Percentiles rank a stretch among this genome's conserved stretches.
These are phyloP conservation scores for Lycocorax pyrrhopterus DNA, from an alignment of 2,113 vertebrate species.

Conservation along the genomic window DNA sequence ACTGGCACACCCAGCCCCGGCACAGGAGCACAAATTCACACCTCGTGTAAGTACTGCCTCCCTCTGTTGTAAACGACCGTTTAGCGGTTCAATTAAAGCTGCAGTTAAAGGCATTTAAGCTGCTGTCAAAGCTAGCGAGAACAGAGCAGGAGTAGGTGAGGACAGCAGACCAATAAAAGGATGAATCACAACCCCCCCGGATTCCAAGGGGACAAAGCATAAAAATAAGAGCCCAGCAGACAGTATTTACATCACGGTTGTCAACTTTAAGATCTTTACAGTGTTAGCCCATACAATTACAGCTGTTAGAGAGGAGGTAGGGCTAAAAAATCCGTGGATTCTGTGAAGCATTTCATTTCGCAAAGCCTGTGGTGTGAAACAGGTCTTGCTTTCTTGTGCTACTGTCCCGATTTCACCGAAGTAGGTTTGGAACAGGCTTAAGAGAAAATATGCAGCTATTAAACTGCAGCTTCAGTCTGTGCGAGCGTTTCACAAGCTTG, in stretches of 20 bases:
- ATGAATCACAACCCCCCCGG: not conserved
- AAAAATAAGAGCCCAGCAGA: not conserved
- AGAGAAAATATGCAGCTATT: not conserved
- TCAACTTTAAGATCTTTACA: not conserved
- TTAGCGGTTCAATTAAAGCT: not conserved
- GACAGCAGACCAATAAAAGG: not conserved
- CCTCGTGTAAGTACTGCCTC: not conserved
- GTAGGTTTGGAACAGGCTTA: not conserved
- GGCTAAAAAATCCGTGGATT: not conserved
- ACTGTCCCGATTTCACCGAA: not conserved
- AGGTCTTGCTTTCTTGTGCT: not conserved
- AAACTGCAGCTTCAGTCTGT: not conserved
- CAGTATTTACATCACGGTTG: not conserved
- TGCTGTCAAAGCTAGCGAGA: not conserved
- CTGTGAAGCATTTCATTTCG: not conserved
- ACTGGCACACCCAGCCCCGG: not conserved
- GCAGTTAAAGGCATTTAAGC: not conserved
- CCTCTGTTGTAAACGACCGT: not conserved
- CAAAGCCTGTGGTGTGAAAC: not conserved
- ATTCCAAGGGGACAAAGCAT: not conserved
- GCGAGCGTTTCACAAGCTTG: rapidly evolving
- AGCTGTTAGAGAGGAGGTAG: not conserved
- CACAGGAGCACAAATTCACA: not conserved
- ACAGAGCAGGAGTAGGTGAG: not conserved
- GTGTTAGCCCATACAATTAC: not conserved